Evolutionary conservation across 2,888 invertebrate genomes (phyloP), one percentile per base, ranked within the genome.

Genomic region (Pristionchus arcanus): DNA sequence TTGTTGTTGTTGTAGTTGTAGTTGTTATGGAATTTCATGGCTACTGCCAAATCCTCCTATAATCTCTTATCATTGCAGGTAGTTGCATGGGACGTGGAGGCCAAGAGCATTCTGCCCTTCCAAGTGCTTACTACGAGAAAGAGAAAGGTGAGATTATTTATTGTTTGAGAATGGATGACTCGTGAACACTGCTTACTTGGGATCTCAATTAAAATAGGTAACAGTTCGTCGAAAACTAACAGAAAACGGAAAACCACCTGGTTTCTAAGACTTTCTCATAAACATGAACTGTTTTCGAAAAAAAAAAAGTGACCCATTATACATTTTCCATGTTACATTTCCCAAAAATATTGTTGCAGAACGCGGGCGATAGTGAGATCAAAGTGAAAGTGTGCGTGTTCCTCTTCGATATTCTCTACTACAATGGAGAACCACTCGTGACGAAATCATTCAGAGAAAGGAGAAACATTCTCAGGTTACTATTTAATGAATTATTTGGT

Each of bases 81-180:
- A 9, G 99, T 99, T 2, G 99, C 99, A 0, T 99, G 98, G 97
- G 98, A 99, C 96, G 96, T 96, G 2, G 97, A 97, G 92, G 97
- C 97, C 68, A 97, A 97, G 94, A 97, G 97, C 95, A 99, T 99
- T 94, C 96, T 98, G 92, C 99, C 99, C 2, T 99, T 99, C 96
- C 99, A 99, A 95, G 96, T 98, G 19, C 96, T 99, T 25, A 98
- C 98, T 92, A 99, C 98, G 0, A 96, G 99, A 90, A 99, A 99
- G 95, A 97, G 98, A 94, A 99, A 99, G 96, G 98, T 97, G 94
- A 21, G 71, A 19, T 11, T 1, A 2, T 37, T 11, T 4, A 2
- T 7, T 55, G 13, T 13, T n/a, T 28, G 4, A 16, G 0, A 28
- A 13, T 34, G 77, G 77, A 31, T 19, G 7, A 31, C n/a, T n/a